phyloP scores from a whole-genome alignment of 2,113 vertebrate species.

The Silurus asotus region DNA sequence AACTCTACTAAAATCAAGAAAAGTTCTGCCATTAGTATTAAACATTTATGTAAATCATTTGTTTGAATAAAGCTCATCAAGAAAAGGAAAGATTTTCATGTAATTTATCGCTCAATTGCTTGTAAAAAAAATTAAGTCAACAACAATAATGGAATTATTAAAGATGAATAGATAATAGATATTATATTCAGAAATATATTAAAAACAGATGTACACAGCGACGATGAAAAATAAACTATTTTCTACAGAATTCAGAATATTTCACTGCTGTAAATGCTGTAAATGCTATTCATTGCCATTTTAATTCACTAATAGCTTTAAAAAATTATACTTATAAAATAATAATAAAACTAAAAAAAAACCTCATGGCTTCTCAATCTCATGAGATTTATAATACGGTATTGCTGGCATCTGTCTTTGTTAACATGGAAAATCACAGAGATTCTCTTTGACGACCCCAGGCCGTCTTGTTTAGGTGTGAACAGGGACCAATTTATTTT shows the following conservation, averaged over 20 bases:
- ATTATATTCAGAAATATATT: neutral
- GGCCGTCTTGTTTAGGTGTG: conserved; percentile 40
- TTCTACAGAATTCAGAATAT: neutral
- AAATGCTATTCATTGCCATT: neutral
- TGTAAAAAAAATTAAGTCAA: neutral
- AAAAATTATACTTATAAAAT: neutral
- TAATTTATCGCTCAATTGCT: neutral
- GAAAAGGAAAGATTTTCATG: neutral
- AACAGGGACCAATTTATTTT: conserved; percentile 46
- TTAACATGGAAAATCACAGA: conserved; percentile 5
- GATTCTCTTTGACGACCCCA: neutral
- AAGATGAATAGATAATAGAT: neutral
- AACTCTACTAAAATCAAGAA: neutral
- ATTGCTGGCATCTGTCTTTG: conserved; percentile 1
- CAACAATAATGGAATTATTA: neutral
- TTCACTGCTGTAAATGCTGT: neutral
- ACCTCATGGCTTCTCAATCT: neutral
- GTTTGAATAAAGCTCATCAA: neutral
- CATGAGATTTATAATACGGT: neutral
- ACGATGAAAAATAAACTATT: neutral
- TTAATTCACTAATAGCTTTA: neutral
- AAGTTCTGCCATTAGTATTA: neutral
- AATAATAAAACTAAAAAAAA: neutral
- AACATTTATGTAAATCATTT: neutral
- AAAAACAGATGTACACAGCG: neutral